Evolutionary conservation across 2,888 invertebrate genomes (phyloP), one percentile per base, ranked within the genome.

Genomic region (Dendrolimus houi): DNA sequence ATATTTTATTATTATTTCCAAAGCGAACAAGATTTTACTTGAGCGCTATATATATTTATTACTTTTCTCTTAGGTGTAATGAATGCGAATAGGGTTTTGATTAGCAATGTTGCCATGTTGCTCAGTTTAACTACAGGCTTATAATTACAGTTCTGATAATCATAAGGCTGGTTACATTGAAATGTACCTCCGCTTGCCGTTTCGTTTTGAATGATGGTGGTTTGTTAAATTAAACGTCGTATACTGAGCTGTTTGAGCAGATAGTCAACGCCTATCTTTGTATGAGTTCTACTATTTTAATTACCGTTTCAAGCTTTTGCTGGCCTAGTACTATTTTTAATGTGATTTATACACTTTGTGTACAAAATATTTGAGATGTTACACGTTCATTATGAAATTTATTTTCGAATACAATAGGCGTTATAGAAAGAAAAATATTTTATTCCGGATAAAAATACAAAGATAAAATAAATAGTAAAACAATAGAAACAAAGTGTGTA

Each of bases 1-100:
- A 88, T 88, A 87, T 88, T 89, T 89, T 88, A 89, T 86, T 88
- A 90, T 87, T 87, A 89, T 86, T 87, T 87, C 81, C 81, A 80
- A 77, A 82, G 77, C 75, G 65, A 47, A 10, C 69, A 75, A 81
- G 82, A 80, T 87, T 88, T 88, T 88, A 88, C 83, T 85, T 86
- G 75, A 79, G 73, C 71, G 77, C 82, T 79, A 81, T 87, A 88
- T 88, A 88, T 86, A 88, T 88, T 89, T 86, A 89, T 88, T 85
- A 79, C 87, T 83, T 75, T 78, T 79, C 83, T 77, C 77, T 74
- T 71, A 70, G 68, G 77, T 80, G 73, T 83, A 81, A 82, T 81
- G 83, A 77, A 85, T 85, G 79, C 84, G 85, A 88, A 88, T 86
- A 75, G 83, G 74, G 79, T 64, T 77, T 85, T 88, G 87, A 89